Evolutionary conservation across 2,888 invertebrate genomes (phyloP).

Genomic region (Dusona sp.): DNA sequence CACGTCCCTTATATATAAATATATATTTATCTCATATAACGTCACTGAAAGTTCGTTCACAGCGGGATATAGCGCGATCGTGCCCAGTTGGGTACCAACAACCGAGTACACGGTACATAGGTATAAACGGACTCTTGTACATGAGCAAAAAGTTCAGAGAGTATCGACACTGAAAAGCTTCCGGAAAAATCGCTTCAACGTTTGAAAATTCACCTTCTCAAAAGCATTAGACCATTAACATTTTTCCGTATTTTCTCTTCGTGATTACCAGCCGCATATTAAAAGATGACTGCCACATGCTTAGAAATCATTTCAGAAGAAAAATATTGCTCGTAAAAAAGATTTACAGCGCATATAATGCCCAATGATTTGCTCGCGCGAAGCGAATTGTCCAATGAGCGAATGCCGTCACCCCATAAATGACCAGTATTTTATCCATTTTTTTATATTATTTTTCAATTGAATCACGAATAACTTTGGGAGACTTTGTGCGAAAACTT

Average conservation of each 20-base stretch:
- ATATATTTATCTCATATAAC: conserved; percentile 26
- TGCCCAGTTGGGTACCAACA: conserved; percentile 46
- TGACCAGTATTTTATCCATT: conserved; percentile 1
- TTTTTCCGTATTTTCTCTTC: conserved; percentile 41
- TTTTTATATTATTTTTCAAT: conserved; percentile 14
- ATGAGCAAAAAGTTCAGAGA: conserved; percentile 25
- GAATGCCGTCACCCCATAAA: background rate
- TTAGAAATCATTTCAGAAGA: background rate
- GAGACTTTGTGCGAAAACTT: background rate
- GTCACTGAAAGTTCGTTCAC: conserved; percentile 56
- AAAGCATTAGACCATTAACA: conserved; percentile 28
- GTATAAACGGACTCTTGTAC: conserved; percentile 24
- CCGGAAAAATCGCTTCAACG: conserved; percentile 8
- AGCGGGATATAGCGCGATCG: conserved; percentile 60
- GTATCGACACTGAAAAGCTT: conserved; percentile 27
- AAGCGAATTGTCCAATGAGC: conserved; percentile 6
- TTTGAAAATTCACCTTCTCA: conserved; percentile 10
- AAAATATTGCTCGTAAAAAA: conserved; percentile 49
- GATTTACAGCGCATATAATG: conserved; percentile 53
- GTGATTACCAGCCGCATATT: conserved; percentile 21
- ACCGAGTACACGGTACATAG: conserved; percentile 36
- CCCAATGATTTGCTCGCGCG: conserved; percentile 17
- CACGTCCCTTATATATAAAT: conserved; percentile 35
- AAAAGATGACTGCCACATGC: background rate
- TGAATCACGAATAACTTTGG: background rate